Evolutionary conservation across 2,113 vertebrate species (phyloP), one percentile per base, ranked within the genome.

Genomic region (Strix aluco): DNA sequence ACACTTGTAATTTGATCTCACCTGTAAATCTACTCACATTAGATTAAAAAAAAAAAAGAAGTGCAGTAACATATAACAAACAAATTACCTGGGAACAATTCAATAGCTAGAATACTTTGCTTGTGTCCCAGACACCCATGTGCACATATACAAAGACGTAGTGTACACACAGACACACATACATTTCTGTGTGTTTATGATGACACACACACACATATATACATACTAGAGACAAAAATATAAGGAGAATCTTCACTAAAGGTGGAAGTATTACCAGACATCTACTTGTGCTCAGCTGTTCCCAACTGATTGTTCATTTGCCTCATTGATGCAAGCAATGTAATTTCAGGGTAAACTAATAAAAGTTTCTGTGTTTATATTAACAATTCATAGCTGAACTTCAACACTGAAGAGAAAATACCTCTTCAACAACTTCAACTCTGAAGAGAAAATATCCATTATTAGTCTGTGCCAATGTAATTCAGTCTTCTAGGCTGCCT

Each of bases 81-180:
- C 4, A 59, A 65, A 69, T 61, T 34, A 57, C 4, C 16, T 58
- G 11, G 5, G 16, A 86, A 66, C 4, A 88, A 61, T 44, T 80
- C 11, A 72, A 38, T 27, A 62, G 5, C 13, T 52, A 34, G 6
- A 8, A 69, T 63, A 22, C 2, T 71, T 89, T 63, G 8, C 4
- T 85, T 69, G 13, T 79, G 32, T 55, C 8, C 10, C 52, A 49
- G 5, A 5, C 7, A 5, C 3, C 8, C 3, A 5, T 0, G 1
- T 42, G 15, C 5, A 14, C 7, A 7, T 17, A 27, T 5, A 42
- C 34, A 40, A 10, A 63, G 14, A 44, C 3, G 5, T 2, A 27
- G 7, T 25, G 11, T 52, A 3, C 6, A 8, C 17, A 44, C 9
- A 44, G 13, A 61, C 3, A 38, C 5, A 15, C 1, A 19, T 22